Evolutionary conservation across 2,113 vertebrate species (phyloP), one percentile per base, ranked within the genome.

Genomic region (Myxocyprinus asiaticus): DNA sequence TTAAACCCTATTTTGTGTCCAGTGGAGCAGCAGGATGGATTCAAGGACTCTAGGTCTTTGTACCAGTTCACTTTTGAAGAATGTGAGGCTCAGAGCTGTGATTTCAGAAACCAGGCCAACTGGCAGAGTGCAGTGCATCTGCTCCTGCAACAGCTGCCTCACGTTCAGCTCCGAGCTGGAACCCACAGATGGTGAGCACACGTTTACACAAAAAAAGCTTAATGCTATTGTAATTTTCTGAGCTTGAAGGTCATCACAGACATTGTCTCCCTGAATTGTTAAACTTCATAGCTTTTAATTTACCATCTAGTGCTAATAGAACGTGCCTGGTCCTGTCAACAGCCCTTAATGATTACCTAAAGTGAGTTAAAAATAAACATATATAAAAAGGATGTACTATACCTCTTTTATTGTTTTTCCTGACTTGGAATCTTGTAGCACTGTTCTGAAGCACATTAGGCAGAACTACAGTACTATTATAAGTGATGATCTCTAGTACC

Each of bases 31-130:
- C 92, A 94, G 72, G 84, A 92, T 0, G 90, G 86, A 75, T 96
- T 96, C 86, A 93, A 94, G 88, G 95, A 96, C 73, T 87, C 83
- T 71, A 90, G 92, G 9, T 86, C 90, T 50, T 93, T 94, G 90
- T 96, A 96, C 86, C 95, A 96, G 88, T 96, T 96, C 86, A 95
- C 94, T n/a, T 92, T 92, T 0, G 94, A 95, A 67, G 94, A 96
- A 82, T 95, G 94, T 59, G 93, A 90, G 74, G 92, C 92, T 68
- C 85, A 93, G 59, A 93, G 90, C 89, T 95, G 95, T 89, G 93
- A 95, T 87, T 95, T 92, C 81, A 92, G 94, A 85, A 91, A 93
- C 82, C 94, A 93, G 44, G 91, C 91, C 72, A 90, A 90, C 14
- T 96, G 95, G 95, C 92, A 90, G 55, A 95, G 93, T 4, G 94